A percentile compares a stretch with the other conserved stretches of the same genome.
phyloP scores from a whole-genome alignment of 2,797 vertebrate species.

The Platyrinchus mystaceus region DNA sequence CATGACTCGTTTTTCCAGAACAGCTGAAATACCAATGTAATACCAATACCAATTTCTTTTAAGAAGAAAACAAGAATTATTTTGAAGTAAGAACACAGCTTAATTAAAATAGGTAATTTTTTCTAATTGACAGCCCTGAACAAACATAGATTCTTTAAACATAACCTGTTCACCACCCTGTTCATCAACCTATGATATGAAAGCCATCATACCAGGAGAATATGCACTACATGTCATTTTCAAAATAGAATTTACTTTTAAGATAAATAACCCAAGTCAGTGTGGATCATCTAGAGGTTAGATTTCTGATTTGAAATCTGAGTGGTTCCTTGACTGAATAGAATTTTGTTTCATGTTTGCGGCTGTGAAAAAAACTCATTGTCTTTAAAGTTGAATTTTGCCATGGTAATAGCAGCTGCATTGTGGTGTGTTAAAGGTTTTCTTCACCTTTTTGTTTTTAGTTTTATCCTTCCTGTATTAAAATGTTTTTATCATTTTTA shows the following conservation, averaged over 20 bases:
- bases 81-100: not conserved
- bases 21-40: not conserved
- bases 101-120: not conserved
- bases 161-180: not conserved
- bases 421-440: not conserved
- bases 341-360: not conserved
- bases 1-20: not conserved
- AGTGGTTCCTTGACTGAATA: not conserved
- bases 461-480: not conserved
- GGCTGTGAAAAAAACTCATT: not conserved
- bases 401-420: not conserved
- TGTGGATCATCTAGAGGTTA: not conserved
- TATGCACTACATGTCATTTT: not conserved
- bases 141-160: not conserved
- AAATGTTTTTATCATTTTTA: not conserved
- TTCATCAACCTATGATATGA: not conserved
- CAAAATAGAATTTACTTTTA: not conserved
- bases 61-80: not conserved
- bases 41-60: too few species aligned
- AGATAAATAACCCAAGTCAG: not conserved
- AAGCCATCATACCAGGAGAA: not conserved
- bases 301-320: not conserved
- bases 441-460: not conserved
- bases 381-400: not conserved
- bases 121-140: not conserved